Evolutionary conservation across 2,113 vertebrate species (phyloP).

Genomic region (Vireo altiloquus): DNA sequence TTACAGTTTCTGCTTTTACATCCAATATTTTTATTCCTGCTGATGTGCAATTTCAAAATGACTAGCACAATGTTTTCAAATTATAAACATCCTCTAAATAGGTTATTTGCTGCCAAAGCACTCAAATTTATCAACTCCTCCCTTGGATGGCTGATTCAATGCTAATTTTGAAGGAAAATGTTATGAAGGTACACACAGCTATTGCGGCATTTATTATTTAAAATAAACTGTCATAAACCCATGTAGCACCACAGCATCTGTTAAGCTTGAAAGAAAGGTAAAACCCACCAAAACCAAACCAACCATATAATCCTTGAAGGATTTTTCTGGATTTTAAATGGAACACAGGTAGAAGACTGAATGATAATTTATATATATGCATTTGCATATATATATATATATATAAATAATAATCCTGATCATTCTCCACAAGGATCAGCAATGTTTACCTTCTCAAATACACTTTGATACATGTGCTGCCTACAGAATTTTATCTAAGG

Average conservation of each 20-base stretch:
- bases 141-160: not conserved
- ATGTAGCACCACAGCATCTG: not conserved
- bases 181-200: not conserved
- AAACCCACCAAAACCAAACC: not conserved
- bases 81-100: slow-evolving; percentile 4
- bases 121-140: not conserved
- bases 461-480: not conserved
- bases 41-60: not conserved
- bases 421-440: not conserved
- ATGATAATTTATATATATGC: not conserved
- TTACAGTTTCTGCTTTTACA: not conserved
- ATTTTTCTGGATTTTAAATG: not conserved
- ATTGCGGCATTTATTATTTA: not conserved
- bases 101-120: slow-evolving; percentile 16
- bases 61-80: slow-evolving; percentile 20
- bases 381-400: not conserved
- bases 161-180: slow-evolving; percentile 21
- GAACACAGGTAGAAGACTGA: not conserved
- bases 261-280: not conserved
- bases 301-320: not conserved
- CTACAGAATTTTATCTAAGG: not conserved
- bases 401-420: not conserved
- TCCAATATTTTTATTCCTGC: slow-evolving; percentile 21
- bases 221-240: not conserved
- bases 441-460: not conserved